Base-by-base conservation (phyloP, 37 sponge, comb jelly and placozoan genomes). In the Axinella damicornis region DNA sequence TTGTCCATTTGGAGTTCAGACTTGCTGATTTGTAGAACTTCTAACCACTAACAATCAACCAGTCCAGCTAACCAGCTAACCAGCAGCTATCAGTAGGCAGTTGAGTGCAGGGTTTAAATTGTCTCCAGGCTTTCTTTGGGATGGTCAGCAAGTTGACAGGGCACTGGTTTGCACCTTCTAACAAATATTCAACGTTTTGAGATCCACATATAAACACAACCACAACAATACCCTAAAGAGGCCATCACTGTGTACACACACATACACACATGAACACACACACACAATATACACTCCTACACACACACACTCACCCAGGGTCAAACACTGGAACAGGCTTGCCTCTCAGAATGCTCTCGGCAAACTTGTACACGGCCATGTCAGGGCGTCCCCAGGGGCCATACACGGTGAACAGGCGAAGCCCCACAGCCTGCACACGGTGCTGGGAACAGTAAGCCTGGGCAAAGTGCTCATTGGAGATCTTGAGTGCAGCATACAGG, bases 361-460 rank as follows among this genome's bases (percentile, higher is more conserved):
- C 36, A 71, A 82, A 82, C 72, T 87, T 83, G 78, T 90, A 94
- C 22, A 87, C 91, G 61, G 95, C 95, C 95, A 94, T 94, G 71
- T 94, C 95, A 16, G 91, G 95, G 39, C 95, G 28, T 4, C 95
- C 95, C 95, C 95, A 94, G 11, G 95, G 91, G 0, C 95, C 95
- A 39, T 94, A 94, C 53, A 94, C 95, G 19, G 95, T 87, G 56
- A 94, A 94, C 55, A 90, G 80, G 0, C 95, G 66, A 0, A 90
- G 76, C 0, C 91, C 95, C 22, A 94, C 33, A 17, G 74, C 37
- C 65, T 21, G 27, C 63, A 87, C 22, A 27, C 46, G 53, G 56
- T 86, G 54, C 53, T 80, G 76, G 15, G 41, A 19, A 30, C 95
- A 94, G 81, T 90, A 90, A 27, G 90, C 69, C 19, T 59, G 19